Evolutionary conservation across 2,888 invertebrate species (phyloP).

Genomic region (Chironomus tentans): DNA sequence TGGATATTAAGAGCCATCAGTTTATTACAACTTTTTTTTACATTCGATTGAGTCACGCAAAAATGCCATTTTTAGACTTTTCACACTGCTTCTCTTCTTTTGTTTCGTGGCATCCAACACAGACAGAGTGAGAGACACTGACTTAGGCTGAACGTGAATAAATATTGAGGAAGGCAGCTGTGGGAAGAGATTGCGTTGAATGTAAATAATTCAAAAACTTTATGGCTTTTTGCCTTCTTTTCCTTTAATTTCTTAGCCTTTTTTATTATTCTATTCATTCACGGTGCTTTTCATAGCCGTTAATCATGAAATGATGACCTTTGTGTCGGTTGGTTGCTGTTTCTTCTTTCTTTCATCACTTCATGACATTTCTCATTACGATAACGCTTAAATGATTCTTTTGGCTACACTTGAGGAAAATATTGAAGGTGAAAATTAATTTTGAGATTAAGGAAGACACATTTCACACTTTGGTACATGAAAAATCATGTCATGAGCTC

Average conservation of each 20-base stretch:
- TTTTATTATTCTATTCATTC: too few relatives aligned
- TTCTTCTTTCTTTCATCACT: background rate
- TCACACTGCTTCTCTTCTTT: background rate
- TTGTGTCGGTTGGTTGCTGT: background rate
- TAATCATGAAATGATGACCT: background rate
- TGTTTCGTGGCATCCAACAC: background rate
- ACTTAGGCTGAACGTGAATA: background rate
- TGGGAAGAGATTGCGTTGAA: background rate
- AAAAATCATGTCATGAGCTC: too few relatives aligned
- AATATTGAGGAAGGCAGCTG: background rate
- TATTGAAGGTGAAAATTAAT: too few relatives aligned
- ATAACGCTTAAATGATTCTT: too few relatives aligned
- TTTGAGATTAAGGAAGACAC: too few relatives aligned
- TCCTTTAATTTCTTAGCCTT: background rate
- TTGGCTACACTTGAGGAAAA: too few relatives aligned
- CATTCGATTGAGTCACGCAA: slow-evolving; percentile 19
- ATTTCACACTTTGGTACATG: too few relatives aligned
- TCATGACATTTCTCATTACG: too few relatives aligned
- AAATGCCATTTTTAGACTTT: slow-evolving; percentile 2
- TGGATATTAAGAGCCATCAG: slow-evolving; percentile 10
- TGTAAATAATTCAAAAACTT: slow-evolving; percentile 15
- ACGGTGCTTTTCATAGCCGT: background rate
- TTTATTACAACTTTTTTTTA: slow-evolving; percentile 17
- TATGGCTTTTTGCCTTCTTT: background rate
- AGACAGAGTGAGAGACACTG: background rate